Evolutionary conservation across 23 tunicate genomes (phyloP).

Genomic region (Styela clava): DNA sequence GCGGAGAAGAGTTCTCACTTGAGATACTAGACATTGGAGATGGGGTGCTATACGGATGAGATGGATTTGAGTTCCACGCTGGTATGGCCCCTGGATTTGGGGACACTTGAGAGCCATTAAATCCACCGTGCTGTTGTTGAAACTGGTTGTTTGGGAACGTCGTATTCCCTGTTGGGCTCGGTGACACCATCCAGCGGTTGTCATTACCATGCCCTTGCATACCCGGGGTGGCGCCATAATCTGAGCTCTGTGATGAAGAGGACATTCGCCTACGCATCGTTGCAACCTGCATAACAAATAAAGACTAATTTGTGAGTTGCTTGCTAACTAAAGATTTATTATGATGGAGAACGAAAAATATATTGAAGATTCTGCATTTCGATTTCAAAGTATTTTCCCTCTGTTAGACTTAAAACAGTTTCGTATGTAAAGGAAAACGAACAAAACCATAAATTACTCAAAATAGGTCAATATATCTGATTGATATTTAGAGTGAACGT

Average conservation of each 20-base stretch:
- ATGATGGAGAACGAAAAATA: no score
- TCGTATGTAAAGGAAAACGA: no score
- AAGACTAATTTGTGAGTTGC: no score
- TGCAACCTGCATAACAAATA: not conserved
- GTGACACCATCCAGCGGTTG: slow-evolving; percentile 7
- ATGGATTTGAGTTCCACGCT: not conserved
- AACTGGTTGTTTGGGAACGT: not conserved
- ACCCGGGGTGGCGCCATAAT: not conserved
- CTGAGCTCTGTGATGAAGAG: slow-evolving; percentile 8
- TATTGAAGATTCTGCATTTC: no score
- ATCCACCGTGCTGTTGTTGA: not conserved
- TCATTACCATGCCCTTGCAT: not conserved
- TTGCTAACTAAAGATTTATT: no score
- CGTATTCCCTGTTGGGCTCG: not conserved
- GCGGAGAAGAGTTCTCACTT: not conserved
- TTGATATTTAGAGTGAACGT: no score
- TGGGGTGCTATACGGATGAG: slow-evolving; percentile 4
- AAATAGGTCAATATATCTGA: no score
- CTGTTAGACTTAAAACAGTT: no score
- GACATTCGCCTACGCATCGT: slow-evolving; percentile 10
- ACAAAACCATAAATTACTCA: no score
- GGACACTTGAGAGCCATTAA: not conserved
- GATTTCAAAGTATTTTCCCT: no score
- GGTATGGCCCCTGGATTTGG: slow-evolving; percentile 4
- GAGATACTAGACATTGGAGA: slow-evolving; percentile 7